phyloP scores from a whole-genome alignment of 1,140 invertebrate genomes.

The Heliconius eleuchia region DNA sequence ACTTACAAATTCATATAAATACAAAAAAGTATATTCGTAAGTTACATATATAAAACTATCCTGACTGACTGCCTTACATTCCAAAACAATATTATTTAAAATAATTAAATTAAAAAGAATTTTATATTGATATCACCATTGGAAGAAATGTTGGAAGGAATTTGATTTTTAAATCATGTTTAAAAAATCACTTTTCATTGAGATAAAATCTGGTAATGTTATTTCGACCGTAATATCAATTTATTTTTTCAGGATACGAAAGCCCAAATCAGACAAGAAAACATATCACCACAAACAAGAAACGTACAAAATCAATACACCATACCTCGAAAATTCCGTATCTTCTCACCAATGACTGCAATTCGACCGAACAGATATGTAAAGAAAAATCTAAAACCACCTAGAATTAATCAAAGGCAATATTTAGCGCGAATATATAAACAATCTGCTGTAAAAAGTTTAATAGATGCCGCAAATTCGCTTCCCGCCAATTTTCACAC shows the following conservation, averaged over 20 bases:
- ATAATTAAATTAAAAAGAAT: no score
- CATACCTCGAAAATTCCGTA: constrained; percentile 9
- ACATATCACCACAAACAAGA: constrained; percentile 34
- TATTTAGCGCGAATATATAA: constrained; percentile 46
- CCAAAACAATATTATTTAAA: no score
- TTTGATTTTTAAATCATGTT: no score
- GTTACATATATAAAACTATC: no score
- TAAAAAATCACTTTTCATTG: no score
- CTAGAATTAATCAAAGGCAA: constrained; percentile 36
- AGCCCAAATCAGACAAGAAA: constrained; percentile 40
- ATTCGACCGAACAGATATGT: constrained; percentile 32
- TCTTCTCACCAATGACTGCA: constrained; percentile 23
- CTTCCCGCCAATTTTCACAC: constrained; percentile 23
- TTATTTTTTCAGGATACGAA: constrained; percentile 46
- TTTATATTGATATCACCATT: no score
- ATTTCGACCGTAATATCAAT: neutral
- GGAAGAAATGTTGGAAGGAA: no score
- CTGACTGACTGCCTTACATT: no score
- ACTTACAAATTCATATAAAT: no score
- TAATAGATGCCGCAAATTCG: constrained; percentile 39
- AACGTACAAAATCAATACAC: constrained; percentile 35
- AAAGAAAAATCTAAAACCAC: constrained; percentile 21
- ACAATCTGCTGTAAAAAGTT: constrained; percentile 44
- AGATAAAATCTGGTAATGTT: no score
- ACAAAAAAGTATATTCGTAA: no score